These are phyloP conservation scores for Eretmochelys imbricata DNA, from an alignment of 2,113 vertebrate genomes.

Conservation along the genomic window DNA sequence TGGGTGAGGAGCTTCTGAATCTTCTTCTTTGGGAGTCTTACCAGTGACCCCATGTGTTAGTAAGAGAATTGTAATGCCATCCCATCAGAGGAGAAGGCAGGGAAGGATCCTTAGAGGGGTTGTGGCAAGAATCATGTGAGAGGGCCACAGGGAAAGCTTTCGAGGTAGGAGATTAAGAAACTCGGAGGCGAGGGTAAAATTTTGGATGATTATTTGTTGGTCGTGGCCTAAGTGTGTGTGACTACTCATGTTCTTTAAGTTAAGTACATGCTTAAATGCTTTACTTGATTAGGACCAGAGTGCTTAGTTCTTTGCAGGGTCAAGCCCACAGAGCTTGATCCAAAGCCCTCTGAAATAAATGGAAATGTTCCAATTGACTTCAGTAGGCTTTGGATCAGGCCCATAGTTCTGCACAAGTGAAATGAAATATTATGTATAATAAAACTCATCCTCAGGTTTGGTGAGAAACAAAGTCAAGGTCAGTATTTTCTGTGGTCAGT, in stretches of 20 bases:
- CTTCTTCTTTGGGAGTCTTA: not conserved
- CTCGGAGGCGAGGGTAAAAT: not conserved
- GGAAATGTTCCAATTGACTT: no score
- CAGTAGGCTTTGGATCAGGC: not conserved
- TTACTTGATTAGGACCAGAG: no score
- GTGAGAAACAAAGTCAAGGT: not conserved
- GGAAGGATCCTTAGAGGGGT: not conserved
- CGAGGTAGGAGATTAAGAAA: not conserved
- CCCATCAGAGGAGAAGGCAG: not conserved
- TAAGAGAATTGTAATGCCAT: not conserved
- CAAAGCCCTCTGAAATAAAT: no score
- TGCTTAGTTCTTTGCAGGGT: not conserved
- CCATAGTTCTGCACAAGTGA: not conserved
- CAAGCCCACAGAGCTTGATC: no score
- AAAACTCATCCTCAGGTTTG: not conserved
- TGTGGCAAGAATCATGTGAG: not conserved
- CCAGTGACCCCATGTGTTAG: not conserved
- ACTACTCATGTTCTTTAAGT: not conserved
- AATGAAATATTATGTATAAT: not conserved
- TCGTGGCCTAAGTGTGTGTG: not conserved
- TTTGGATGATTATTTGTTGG: not conserved
- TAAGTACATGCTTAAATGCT: not conserved
- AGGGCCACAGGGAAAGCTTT: not conserved
- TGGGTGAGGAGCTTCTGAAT: not conserved
- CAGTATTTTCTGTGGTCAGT: not conserved